phyloP scores from a whole-genome alignment of 2,888 invertebrate genomes.

The Bellardia pandia region DNA sequence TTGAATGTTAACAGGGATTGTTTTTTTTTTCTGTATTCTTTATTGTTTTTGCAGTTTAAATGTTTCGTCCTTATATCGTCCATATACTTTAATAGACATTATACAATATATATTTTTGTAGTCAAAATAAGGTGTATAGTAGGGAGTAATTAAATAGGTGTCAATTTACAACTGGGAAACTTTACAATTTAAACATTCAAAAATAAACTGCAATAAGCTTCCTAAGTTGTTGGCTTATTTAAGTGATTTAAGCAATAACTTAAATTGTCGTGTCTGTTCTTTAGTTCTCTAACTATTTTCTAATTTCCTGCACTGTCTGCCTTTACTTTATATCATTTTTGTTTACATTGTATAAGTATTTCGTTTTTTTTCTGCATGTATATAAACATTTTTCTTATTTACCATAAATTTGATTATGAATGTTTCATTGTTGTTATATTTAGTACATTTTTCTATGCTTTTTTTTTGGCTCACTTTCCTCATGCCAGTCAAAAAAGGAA shows the following conservation, averaged over 20 bases:
- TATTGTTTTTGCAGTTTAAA: slow-evolving; percentile 49
- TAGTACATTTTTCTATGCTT: slow-evolving; percentile 33
- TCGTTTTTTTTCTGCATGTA: neutral
- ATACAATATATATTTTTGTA: slow-evolving; percentile 11
- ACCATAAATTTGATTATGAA: slow-evolving; percentile 83
- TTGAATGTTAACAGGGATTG: slow-evolving; percentile 47
- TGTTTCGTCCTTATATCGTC: slow-evolving; percentile 44
- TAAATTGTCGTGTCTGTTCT: too few relatives aligned
- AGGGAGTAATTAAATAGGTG: neutral
- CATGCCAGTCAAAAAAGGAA: neutral
- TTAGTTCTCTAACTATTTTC: neutral
- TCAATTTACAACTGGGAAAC: neutral
- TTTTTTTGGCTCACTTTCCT: slow-evolving; percentile 44
- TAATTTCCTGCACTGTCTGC: neutral
- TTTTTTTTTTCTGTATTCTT: neutral
- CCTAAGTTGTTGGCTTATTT: too few relatives aligned
- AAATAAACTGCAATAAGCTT: too few relatives aligned
- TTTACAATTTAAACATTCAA: neutral
- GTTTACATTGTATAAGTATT: slow-evolving; percentile 10
- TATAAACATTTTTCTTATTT: slow-evolving; percentile 81
- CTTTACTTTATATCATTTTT: slow-evolving; percentile 22
- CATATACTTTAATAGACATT: slow-evolving; percentile 43
- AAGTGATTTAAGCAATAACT: too few relatives aligned
- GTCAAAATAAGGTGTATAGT: slow-evolving; percentile 21
- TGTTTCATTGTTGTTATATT: slow-evolving; percentile 75